Evolutionary conservation across 2,888 invertebrate species (phyloP).

Genomic region (Tinea trinotella): DNA sequence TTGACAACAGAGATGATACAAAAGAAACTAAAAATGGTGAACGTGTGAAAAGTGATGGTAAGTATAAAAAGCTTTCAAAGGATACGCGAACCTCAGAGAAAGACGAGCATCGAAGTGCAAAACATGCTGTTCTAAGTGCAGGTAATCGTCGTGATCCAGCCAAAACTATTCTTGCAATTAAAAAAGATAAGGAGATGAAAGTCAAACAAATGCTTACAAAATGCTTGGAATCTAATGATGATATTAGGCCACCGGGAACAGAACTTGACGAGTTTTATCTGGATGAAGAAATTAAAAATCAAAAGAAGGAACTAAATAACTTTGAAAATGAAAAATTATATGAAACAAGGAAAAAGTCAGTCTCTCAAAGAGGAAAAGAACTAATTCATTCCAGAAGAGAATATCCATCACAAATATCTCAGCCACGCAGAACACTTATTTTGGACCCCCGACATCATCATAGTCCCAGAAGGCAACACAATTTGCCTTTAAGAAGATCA

Average conservation of each 20-base stretch:
- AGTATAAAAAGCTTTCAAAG: background rate
- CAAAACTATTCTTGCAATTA: constrained; percentile 60
- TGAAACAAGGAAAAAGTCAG: background rate
- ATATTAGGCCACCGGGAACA: constrained; percentile 57
- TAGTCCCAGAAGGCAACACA: no score
- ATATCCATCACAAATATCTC: background rate
- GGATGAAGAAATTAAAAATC: no score
- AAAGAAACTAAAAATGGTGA: background rate
- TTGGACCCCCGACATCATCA: no score
- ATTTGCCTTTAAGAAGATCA: no score
- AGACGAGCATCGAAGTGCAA: constrained; percentile 21
- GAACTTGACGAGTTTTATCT: constrained; percentile 55
- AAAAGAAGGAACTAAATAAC: background rate
- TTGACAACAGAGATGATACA: background rate
- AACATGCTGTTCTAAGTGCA: constrained; percentile 50
- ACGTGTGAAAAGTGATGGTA: background rate
- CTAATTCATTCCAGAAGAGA: no score
- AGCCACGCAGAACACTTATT: no score
- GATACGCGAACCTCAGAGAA: background rate
- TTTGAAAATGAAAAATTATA: constrained; percentile 27
- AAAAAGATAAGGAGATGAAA: constrained; percentile 56
- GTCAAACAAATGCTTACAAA: constrained; percentile 58
- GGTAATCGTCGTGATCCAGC: constrained; percentile 58
- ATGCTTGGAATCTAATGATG: constrained; percentile 47
- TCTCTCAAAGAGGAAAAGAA: background rate